Percentiles rank a stretch among this genome's conserved stretches.
Evolutionary conservation across 2,888 invertebrate genomes (phyloP).

Genomic region (Monochamus alternatus): DNA sequence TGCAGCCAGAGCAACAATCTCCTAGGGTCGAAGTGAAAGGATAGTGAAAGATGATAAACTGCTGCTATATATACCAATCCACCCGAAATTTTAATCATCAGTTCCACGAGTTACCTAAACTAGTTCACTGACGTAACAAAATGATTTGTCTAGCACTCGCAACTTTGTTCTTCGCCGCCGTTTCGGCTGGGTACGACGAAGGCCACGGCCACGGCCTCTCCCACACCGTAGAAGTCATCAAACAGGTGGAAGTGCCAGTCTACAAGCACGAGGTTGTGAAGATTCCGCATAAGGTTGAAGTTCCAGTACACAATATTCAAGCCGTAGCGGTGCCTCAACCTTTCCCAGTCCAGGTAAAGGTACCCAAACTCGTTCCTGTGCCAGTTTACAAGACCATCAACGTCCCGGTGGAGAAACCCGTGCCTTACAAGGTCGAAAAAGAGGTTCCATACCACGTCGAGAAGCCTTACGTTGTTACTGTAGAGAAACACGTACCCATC

Average conservation of each 20-base stretch:
- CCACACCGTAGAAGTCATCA: slow-evolving; percentile 79
- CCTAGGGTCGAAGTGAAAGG: not conserved
- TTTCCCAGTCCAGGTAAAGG: slow-evolving; percentile 80
- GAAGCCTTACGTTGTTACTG: slow-evolving; percentile 80
- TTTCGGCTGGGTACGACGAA: slow-evolving; percentile 40
- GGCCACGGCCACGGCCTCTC: slow-evolving; percentile 70
- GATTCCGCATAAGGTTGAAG: slow-evolving; percentile 72
- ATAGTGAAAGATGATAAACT: slow-evolving; percentile 1
- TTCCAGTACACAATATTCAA: slow-evolving; percentile 80
- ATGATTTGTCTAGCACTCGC: not conserved
- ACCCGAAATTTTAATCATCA: not conserved
- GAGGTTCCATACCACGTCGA: slow-evolving; percentile 78
- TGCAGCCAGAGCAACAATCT: not conserved
- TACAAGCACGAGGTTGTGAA: slow-evolving; percentile 72
- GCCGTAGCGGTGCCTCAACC: slow-evolving; percentile 80
- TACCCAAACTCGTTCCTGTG: slow-evolving; percentile 80
- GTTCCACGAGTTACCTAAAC: not conserved
- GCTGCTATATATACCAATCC: not conserved
- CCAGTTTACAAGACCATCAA: slow-evolving; percentile 80
- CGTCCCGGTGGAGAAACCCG: slow-evolving; percentile 81
- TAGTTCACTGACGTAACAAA: not conserved
- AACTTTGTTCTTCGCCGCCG: not conserved
- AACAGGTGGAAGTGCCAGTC: slow-evolving; percentile 75
- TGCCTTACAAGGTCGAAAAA: slow-evolving; percentile 81
- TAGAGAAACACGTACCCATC: slow-evolving; percentile 79